Base-by-base conservation (phyloP, 2,113 vertebrate species). In the Xenus cinereus region DNA sequence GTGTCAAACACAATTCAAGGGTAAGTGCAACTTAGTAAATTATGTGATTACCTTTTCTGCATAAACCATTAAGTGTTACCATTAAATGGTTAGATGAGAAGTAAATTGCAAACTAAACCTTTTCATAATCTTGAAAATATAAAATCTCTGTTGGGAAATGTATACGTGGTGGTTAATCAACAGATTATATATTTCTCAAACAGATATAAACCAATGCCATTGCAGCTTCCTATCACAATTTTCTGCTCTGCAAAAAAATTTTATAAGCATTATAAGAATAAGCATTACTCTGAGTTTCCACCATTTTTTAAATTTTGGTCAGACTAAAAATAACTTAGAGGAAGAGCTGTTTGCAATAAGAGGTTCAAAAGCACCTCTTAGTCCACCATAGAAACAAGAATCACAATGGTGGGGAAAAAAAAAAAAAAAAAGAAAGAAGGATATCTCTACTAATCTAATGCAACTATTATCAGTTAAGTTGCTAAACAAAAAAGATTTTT, bases 371-470 rank as follows among this genome's bases (percentile, higher is more conserved):
- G 20, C 16, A n/a, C 0, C 1, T 53, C 5, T 68, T n/a, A 59
- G 8, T 41, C 32, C 14, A 41, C 7, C 3, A 54, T 1, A 59
- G n/a, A 68, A 75, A 57, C 14, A 79, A 32, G 23, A 86, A 76
- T 24, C 9, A 41, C 6, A 45, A 7, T 11, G 5, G 7, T 33
- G 0, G 46, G 46, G 46, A 2, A 43, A 14, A 46, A n/a, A 73
- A 62, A 18, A 56, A 32, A 46, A 45, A 45, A 63, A 23, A 32
- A 24, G 16, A 80, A 46, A 6, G 1, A 48, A 48, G n/a, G 1
- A 6, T 18, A 6, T 14, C 14, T 59, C 20, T 35, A 39, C 26
- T 74, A 45, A n/a, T 2, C 7, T 18, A 46, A 21, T 1, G 1
- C 4, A 4, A 15, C 24, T 64, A 39, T 14, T 37, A 26, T 11